Evolutionary conservation across 2,888 invertebrate species (phyloP).

Genomic region (Cataglyphis rosenhaueri): DNA sequence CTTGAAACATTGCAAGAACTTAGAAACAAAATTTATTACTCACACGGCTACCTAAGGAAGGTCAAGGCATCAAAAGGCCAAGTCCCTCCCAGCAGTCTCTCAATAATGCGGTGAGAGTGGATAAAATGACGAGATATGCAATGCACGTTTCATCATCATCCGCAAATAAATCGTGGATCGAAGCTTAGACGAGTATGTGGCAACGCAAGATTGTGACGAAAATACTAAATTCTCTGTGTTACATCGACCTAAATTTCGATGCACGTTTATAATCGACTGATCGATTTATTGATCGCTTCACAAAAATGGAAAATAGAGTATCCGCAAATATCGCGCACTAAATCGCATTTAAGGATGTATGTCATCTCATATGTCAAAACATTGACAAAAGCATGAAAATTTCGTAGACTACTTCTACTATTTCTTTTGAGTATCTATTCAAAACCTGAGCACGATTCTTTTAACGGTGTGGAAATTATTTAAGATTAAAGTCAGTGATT

Average conservation of each 20-base stretch:
- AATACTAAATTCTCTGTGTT: neutral
- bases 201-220: neutral
- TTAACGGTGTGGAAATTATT: no score
- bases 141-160: slow-evolving; percentile 26
- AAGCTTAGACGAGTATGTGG: neutral
- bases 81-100: slow-evolving; percentile 17
- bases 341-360: neutral
- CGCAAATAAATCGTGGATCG: slow-evolving; percentile 30
- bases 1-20: slow-evolving; percentile 38
- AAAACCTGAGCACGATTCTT: no score
- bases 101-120: slow-evolving; percentile 21
- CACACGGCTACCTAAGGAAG: slow-evolving; percentile 39
- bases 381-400: no score
- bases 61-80: slow-evolving; percentile 39
- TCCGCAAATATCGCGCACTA: neutral
- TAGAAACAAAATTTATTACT: slow-evolving; percentile 45
- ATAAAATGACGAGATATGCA: slow-evolving; percentile 30
- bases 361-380: no score
- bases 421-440: no score
- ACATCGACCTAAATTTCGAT: neutral
- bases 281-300: neutral
- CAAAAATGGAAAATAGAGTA: neutral
- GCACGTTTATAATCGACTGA: neutral
- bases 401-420: no score
- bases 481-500: no score